Evolutionary conservation across 1,140 invertebrate genomes (phyloP), one percentile per base, ranked within the genome.

Genomic region (Sitophilus oryzae): DNA sequence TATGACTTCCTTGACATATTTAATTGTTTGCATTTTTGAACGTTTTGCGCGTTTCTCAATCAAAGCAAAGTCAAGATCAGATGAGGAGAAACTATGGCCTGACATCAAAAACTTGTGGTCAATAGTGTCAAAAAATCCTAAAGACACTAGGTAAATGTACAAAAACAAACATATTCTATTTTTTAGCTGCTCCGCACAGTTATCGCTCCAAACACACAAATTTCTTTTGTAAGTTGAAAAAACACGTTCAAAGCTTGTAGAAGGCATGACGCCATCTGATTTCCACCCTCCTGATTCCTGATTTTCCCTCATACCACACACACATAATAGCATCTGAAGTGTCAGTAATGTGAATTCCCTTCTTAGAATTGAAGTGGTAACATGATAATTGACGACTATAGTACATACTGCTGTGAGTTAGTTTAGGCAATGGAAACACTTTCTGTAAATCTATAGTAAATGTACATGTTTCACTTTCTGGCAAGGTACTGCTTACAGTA

Each of bases 181-280:
- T 36, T 48, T 48, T 21, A 48, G 23, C 22, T 56, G 38, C 16
- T 9, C 47, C 6, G 14, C 16, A 21, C n/a, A n/a, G n/a, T n/a
- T n/a, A n/a, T n/a, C n/a, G n/a, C n/a, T n/a, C n/a, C n/a, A n/a
- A n/a, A n/a, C 46, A 56, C 45, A 34, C 45, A 48, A 16, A 34
- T 48, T 35, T 14, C 15, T 34, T 48, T 48, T 48, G 30, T 11
- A 34, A 35, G 45, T 48, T 36, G 22, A 21, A 36, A 36, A 16
- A 34, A 48, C 16, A 20, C 45, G 23, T 48, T 36, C 11, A 48
- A 21, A 18, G 9, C 45, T 48, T 36, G 45, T 36, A 48, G 36
- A 6, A 48, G 11, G 45, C 22, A 48, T 35, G 45, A 48, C n/a
- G 45, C 22, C 45, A 48, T 48, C 16, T 48, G 22, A 18, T 48